Evolutionary conservation across 2,888 invertebrate species (phyloP), one percentile per base, ranked within the genome.

Genomic region (Cerastoderma edule): DNA sequence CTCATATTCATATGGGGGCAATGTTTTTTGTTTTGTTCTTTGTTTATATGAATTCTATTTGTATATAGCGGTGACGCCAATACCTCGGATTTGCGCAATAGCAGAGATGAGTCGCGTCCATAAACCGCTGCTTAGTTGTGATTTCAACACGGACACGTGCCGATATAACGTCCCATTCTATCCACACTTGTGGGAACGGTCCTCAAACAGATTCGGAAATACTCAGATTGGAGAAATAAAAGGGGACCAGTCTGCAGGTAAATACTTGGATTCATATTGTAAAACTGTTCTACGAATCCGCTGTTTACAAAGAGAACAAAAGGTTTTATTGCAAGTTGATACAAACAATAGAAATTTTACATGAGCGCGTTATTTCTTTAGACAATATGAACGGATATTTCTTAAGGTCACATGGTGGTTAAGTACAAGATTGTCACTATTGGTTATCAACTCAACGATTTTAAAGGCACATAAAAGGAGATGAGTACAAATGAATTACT

Each of bases 151-250:
- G 6, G 75, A 53, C 19, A 46, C 70, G 1, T 79, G 79, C 28
- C 67, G 53, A 1, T 79, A 64, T 48, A 56, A 24, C 16, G 33
- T 79, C 28, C 72, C 79, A 19, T 35, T 63, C 24, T 79, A 79
- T 50, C 79, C 79, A 4, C 79, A 79, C 30, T 27, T 79, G n/a
- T 79, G 79, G 79, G 79, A 79, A 30, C 16, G 50, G 6, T 57
- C 69, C 2, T 50, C 32, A 1, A 57, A 72, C 33, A 63, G 53
- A 48, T 75, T 72, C 30, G 79, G 79, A 24, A 67, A 67, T 33
- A 56, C 24, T 22, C 27, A 0, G 6, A 60, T 63, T 8, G 79
- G 79, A n/a, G 64, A 66, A 22, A 79, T 79, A 19, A 27, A 27
- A 0, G 79, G 79, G 28, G 79, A 79, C 50, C 64, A 73, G 22